Conservation (phyloP, 2,113 vertebrate species). For the Dipodomys spectabilis region DNA sequence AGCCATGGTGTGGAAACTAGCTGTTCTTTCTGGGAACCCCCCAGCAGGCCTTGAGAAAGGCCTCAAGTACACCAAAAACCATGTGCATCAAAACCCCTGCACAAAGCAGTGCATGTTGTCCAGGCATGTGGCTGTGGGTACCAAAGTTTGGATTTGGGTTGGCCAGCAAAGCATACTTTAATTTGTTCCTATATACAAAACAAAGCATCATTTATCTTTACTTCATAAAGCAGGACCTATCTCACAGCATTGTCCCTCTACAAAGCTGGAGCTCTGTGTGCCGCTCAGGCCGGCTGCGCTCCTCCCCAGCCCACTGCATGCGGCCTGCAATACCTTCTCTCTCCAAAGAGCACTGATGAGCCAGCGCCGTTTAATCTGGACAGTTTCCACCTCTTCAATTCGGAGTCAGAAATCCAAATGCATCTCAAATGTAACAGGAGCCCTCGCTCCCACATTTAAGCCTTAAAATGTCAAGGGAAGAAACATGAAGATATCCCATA, state of each 20-base stretch:
- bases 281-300: not conserved
- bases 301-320: not conserved
- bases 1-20: not conserved
- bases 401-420: conserved; percentile 40
- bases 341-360: not conserved
- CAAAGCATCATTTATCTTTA: not conserved
- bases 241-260: not conserved
- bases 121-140: not conserved
- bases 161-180: not conserved
- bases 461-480: conserved; percentile 46
- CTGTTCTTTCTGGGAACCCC: not conserved
- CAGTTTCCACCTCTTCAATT: conserved; percentile 23
- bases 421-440: conserved; percentile 59
- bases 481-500: conserved; percentile 37
- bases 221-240: not conserved
- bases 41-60: not conserved
- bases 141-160: not conserved
- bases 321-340: not conserved
- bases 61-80: not conserved
- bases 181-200: conserved; percentile 3
- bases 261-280: not conserved
- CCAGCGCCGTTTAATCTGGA: conserved; percentile 38
- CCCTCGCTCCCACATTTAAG: conserved; percentile 33
- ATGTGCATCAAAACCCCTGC: not conserved
- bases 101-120: not conserved